Evolutionary conservation across 1,140 invertebrate species (phyloP), one percentile per base, ranked within the genome.

Genomic region (Pectinophora gossypiella): DNA sequence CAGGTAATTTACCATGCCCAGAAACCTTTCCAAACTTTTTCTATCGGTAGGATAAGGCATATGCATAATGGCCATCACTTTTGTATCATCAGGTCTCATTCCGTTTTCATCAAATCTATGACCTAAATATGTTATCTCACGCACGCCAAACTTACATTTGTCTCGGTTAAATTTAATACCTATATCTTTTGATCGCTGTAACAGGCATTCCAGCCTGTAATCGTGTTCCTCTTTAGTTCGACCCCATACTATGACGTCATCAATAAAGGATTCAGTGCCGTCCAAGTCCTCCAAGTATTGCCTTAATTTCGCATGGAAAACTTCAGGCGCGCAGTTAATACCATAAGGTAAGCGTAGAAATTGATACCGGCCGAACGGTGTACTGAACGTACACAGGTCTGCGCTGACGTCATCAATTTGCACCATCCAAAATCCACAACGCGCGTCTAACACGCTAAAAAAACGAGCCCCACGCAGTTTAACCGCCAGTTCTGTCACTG

Each of bases 1-100:
- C 12, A 87, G 48, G 61, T 74, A 86, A 52, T 80, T 87, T 5
- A 81, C 56, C 56, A 86, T 68, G 1, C 85, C 85, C 23, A 89
- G 47, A 52, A 88, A 71, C 56, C 64, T 65, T 50, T 72, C 51
- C 3, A 90, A 47, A 10, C 85, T 64, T 51, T 71, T 76, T 48
- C 76, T 72, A 15, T 70, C 73, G 32, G 64, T 42, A 60, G 66
- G 56, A 55, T 54, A 19, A 42, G 60, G 46, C 57, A 64, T 38
- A 72, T 56, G 16, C 10, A 38, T 20, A 13, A 54, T 51, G 1
- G 56, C 56, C 7, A 23, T 35, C 9, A 54, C 19, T 27, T 59
- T 59, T 2, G 19, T 15, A 22, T 50, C 19, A 32, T 59, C 46
- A 3, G 43, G 23, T 19, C 32, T 21, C 32, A 59, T 53, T 18